Base-by-base conservation (phyloP, 92 coral and sea anemone genomes). In the Epizoanthus stellaris region DNA sequence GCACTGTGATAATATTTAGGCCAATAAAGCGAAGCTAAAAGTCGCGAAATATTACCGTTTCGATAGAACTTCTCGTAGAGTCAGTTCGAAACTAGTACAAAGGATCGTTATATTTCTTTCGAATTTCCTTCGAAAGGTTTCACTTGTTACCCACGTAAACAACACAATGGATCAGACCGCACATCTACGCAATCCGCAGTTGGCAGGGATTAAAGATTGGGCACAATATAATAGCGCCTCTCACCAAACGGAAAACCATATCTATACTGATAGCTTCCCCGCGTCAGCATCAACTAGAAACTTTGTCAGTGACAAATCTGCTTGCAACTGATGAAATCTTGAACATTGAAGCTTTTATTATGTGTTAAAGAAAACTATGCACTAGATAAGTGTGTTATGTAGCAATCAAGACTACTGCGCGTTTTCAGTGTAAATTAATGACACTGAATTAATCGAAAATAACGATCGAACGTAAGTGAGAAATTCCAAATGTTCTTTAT, bases 171-270 rank as follows among this genome's bases (percentile, higher is more conserved):
- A 21, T 21, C 21, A 20, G 82, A 77, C 71, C 71, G 11, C 82
- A 63, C 72, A 79, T 67, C 61, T 79, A 25, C 59, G 57, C 71
- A 62, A 61, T 39, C 54, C 1, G 13, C 16, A 36, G 43, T 63
- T 77, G 77, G 77, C 59, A 72, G 4, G 56, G 38, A 72, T 49
- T 72, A 72, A 43, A 45, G 42, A 14, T 36, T 7, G 56, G 20
- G 47, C 14, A 79, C 72, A n/a, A n/a, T n/a, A n/a, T n/a, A 79
- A 63, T 62, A 38, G 30, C 19, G 5, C 38, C 68, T 62, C 70
- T 61, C 60, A 77, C 56, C 70, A 14, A 63, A 63, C 61, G 83
- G 83, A 79, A 79, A 43, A 45, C 57, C 72, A 63, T 36, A 39
- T 17, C 20, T 70, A 79, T 69, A 19, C 3, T 47, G 83, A 42